A percentile compares a stretch with the other conserved stretches of the same genome.
phyloP scores from a whole-genome alignment of 30 jellyfish, hydroid and myxozoan species.

The Pseudorhiza aurosa region DNA sequence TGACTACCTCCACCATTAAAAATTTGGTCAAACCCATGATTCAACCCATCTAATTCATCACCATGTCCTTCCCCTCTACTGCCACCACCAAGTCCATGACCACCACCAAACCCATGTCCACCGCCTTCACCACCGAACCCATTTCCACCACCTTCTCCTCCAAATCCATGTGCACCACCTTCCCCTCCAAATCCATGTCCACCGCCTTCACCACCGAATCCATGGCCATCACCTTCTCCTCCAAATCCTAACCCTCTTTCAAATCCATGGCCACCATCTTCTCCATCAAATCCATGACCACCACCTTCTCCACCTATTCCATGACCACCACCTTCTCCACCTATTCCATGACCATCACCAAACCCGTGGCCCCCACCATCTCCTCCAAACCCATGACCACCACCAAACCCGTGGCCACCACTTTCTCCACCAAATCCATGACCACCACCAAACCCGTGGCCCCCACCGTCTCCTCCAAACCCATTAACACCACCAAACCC shows the following conservation, averaged over 20 bases:
- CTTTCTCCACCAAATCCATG: conserved; percentile 22
- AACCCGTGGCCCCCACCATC: conserved; percentile 10
- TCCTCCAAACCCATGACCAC: conserved; percentile 31
- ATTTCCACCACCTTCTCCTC: conserved; percentile 25
- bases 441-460: conserved; percentile 21
- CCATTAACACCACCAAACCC: conserved; percentile 27
- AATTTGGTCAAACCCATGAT: conserved; percentile 30
- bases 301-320: conserved; percentile 27
- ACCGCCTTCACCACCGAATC: conserved; percentile 26
- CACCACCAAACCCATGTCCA: conserved; percentile 36
- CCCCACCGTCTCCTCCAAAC: conserved; percentile 17
- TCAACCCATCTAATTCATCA: conserved; percentile 24
- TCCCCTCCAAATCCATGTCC: conserved; percentile 64
- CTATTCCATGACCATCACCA: conserved; percentile 36
- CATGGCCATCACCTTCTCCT: conserved; percentile 8
- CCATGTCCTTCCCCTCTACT: conserved; percentile 28
- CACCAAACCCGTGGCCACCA: conserved; percentile 22
- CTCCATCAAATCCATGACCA: conserved; percentile 26
- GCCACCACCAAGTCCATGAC: conserved; percentile 41
- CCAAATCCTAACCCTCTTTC: conserved; percentile 31
- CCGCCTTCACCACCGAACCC: conserved; percentile 17
- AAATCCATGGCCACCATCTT: conserved; percentile 22
- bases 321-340: conserved; percentile 26
- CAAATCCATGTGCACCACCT: conserved; percentile 36
- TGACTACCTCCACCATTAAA: conserved; percentile 1